phyloP scores from a whole-genome alignment of 2,888 invertebrate species.

The Zaprionus bogoriensis region DNA sequence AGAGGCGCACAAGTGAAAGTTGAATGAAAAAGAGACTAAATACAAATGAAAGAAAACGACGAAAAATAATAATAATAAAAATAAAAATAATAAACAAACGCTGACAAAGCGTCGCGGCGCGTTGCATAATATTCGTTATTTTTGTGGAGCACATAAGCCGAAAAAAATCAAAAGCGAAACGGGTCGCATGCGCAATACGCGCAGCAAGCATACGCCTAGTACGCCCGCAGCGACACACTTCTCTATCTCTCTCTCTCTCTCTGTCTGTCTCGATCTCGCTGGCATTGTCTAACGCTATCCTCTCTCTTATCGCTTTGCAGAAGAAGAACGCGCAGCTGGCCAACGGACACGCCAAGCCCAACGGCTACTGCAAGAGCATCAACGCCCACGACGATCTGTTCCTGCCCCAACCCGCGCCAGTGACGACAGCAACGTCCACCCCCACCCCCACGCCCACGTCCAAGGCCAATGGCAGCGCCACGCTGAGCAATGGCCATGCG shows the following conservation, averaged over 20 bases:
- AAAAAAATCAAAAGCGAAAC: constrained; percentile 6
- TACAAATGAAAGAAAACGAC: constrained; percentile 22
- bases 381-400: constrained; percentile 67
- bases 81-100: constrained; percentile 54
- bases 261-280: background rate
- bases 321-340: constrained; percentile 58
- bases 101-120: constrained; percentile 44
- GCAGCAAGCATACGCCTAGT: constrained; percentile 27
- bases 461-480: constrained; percentile 46
- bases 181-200: constrained; percentile 28
- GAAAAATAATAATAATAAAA: constrained; percentile 31
- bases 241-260: background rate
- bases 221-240: background rate
- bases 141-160: constrained; percentile 18
- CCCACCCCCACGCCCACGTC: constrained; percentile 29
- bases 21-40: constrained; percentile 40
- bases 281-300: too few species aligned
- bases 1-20: constrained; percentile 65
- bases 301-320: constrained; percentile 31
- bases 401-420: constrained; percentile 54
- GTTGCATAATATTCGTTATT: constrained; percentile 51
- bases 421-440: constrained; percentile 25
- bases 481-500: constrained; percentile 66
- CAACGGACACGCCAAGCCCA: constrained; percentile 64
- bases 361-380: constrained; percentile 73